Conservation (phyloP, 1,140 invertebrate genomes). For the Chelonus insularis region DNA sequence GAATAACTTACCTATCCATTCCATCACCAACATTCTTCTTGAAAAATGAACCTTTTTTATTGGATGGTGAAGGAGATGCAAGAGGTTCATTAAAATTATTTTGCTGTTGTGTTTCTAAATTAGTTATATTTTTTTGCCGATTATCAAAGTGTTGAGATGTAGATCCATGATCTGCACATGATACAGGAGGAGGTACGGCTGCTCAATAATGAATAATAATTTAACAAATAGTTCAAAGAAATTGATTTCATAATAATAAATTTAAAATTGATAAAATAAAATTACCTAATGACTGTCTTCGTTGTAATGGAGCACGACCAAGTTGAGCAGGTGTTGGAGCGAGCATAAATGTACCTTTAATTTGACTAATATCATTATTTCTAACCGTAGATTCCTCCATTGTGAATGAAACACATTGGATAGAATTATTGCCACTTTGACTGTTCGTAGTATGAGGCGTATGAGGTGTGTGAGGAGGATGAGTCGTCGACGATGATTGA, state of each 20-base stretch:
- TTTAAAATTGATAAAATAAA: constrained; percentile 18
- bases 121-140: constrained; percentile 40
- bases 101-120: constrained; percentile 50
- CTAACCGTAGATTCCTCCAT: constrained; percentile 41
- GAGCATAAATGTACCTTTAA: constrained; percentile 72
- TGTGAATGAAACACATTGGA: constrained; percentile 44
- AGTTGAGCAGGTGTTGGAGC: constrained; percentile 92
- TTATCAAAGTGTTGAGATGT: constrained; percentile 49
- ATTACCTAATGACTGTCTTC: constrained; percentile 76
- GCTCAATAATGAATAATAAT: constrained; percentile 12
- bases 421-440: constrained; percentile 6
- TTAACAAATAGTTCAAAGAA: constrained; percentile 3
- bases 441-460: constrained; percentile 39
- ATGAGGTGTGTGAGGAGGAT: constrained; percentile 53
- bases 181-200: constrained; percentile 52
- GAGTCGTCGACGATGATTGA: constrained; percentile 46
- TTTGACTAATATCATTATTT: constrained; percentile 56
- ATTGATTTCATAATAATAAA: neutral
- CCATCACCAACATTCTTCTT: constrained; percentile 91
- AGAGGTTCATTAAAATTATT: constrained; percentile 54
- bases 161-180: constrained; percentile 46
- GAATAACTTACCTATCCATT: constrained; percentile 80
- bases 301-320: constrained; percentile 83
- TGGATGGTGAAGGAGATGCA: constrained; percentile 64
- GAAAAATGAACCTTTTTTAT: constrained; percentile 76